Base-by-base conservation (phyloP, 2,888 invertebrate genomes). In the Netelia virgata region DNA sequence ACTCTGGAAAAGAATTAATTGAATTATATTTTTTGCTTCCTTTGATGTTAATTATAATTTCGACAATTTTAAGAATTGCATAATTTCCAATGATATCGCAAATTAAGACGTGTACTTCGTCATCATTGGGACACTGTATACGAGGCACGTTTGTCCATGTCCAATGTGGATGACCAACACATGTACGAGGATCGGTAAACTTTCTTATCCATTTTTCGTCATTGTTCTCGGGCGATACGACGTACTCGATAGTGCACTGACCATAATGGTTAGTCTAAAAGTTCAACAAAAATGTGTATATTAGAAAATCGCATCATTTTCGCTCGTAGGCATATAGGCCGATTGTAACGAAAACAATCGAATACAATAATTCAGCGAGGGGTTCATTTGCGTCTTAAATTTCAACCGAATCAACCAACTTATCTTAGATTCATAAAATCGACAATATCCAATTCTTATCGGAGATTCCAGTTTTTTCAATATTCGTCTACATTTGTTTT, bases 181-280 rank as follows among this genome's bases (percentile, higher is more conserved):
- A 94, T 3, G 90, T 91, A 47, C 92, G 90, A 77, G 94, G 94
- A 86, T 94, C 94, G 11, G 93, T 87, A 70, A 92, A 93, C 88
- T 94, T 94, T 73, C 92, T 91, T 72, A 94, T 88, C 18, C 90
- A 74, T 81, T 88, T 89, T 77, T 91, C 90, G 80, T 88, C 84
- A n/a, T 90, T 85, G 53, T 83, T 83, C 78, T 91, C 91, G 47
- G 89, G 83, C 57, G 89, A 91, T 43, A 92, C 90, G 75, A 94
- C 90, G 79, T 94, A 94, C 86, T 94, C 94, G 43, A 93, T 91
- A 43, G 89, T 90, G 79, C 94, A 94, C 61, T 90, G 91, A 10
- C 94, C 94, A 81, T 93, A 93, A 79, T 94, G 92, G 86, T 93
- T 93, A 68, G 84, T 86, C 94, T 94, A 79, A 41, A 63, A 79